Evolutionary conservation across 2,888 invertebrate genomes (phyloP), one percentile per base, ranked within the genome.

Genomic region (Bursaphelenchus okinawaensis): DNA sequence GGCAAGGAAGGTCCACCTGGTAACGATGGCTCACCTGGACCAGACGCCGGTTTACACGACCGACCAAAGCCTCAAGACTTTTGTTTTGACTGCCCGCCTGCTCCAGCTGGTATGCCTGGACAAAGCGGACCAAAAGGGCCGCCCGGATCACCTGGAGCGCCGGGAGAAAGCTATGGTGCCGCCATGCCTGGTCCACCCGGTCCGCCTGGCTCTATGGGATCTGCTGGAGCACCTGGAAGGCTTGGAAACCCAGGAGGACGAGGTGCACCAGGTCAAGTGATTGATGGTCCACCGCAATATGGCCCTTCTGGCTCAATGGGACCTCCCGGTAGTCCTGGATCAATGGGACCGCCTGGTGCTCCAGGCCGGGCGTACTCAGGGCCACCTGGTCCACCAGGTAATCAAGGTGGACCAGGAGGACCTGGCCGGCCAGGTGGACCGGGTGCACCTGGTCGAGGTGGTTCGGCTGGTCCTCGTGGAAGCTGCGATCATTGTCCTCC

Each of bases 61-160:
- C 12, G 16, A 4, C 57, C 57, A 24, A 28, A 16, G 12, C 28
- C 20, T 22, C 26, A 26, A 19, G 20, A 19, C 22, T 56, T 56
- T 26, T 56, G 57, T 26, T 56, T 56, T 26, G 57, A 56, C 57
- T 56, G 57, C 24, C 57, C 57, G 19, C 57, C 57, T 3, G 24
- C 40, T 40, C 51, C 22, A 19, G 19, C 22, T n/a, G 29, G 56
- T 24, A 24, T 28, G 40, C 40, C 40, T n/a, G 40, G 40, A 40
- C 16, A n/a, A 40, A 40, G 12, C 16, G 40, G 40, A 6, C 40
- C 40, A 40, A 40, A 40, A 40, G 40, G 40, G 12, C 40, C 40
- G 12, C 40, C 40, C n/a, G 40, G 40, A 16, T n/a, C 16, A 4
- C 40, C 40, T 40, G 40, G 40, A 40, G 40, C 12, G 6, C 40